Base-by-base conservation (phyloP, 2,888 invertebrate species). In the Tortricodes alternella region DNA sequence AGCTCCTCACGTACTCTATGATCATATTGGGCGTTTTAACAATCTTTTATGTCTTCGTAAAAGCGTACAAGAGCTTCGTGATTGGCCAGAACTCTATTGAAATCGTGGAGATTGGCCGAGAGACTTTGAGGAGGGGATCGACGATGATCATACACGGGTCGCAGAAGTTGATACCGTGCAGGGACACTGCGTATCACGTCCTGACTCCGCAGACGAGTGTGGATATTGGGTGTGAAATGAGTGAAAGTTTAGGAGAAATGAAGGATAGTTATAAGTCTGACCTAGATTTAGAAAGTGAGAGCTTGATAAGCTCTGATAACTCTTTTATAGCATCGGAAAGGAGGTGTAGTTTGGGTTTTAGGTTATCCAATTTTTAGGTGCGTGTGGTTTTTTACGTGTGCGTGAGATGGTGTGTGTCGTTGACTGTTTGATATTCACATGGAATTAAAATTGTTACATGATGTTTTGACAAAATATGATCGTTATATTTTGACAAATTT, bases 31-130 rank as follows among this genome's bases (percentile, higher is more conserved):
- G 97, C 0, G 83, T 94, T 2, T 83, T 93, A 41, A 91, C 93
- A 18, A 88, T 96, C 16, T 84, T 94, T 3, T 89, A 92, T 2
- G 92, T 95, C 29, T 94, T 96, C 73, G 89, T 96, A 9, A 93
- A 93, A 72, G 93, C 94, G 0, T 96, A 96, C 86, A 95, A 95
- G 71, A 94, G 92, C 67, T 91, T 95, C 38, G 93, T 95, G 0
- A 93, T 95, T 58, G 92, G 94, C 4, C 91, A 93, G 23, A 93
- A 94, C 67, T 93, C 94, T 0, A 88, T 94, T 27, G 95, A 96
- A 76, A 94, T 96, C 19, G 92, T 96, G 7, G 96, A 96, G 72
- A 90, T 96, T 59, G 95, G 96, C 0, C 92, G 94, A 67, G 93
- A 94, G 46, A 95, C 94, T 0, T 79, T 96, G 11, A 82, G 95